These are phyloP conservation scores for Acrocephalus scirpaceus DNA, from an alignment of 2,797 vertebrate genomes.

Conservation along the genomic window DNA sequence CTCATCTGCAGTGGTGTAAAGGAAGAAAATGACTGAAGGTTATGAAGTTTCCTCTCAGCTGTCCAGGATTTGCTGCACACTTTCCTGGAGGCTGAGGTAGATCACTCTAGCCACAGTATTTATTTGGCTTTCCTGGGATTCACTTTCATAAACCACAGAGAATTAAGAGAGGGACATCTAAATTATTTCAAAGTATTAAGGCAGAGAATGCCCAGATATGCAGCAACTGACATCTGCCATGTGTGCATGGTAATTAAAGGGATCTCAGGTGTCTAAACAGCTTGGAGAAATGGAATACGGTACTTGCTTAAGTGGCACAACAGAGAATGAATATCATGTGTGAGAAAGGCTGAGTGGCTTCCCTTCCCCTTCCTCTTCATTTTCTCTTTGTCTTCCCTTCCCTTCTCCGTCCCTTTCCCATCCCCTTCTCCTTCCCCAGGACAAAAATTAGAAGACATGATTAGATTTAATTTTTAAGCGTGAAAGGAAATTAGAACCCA, in stretches of 20 bases:
- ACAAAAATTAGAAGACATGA: background rate
- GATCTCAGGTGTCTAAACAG: background rate
- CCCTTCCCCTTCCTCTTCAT: too few relatives aligned
- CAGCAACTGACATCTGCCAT: background rate
- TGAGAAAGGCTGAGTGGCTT: background rate
- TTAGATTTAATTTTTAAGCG: background rate
- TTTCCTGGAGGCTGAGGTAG: background rate
- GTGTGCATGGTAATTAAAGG: background rate
- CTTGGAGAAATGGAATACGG: background rate
- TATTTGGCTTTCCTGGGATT: background rate
- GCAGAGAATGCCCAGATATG: background rate
- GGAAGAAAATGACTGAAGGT: background rate
- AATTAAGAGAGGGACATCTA: background rate
- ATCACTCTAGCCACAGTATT: background rate
- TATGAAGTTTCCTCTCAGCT: background rate
- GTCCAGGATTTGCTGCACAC: background rate
- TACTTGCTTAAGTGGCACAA: background rate
- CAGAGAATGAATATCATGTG: background rate
- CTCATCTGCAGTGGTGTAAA: background rate
- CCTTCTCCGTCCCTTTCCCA: fast-evolving
- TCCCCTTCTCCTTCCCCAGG: background rate
- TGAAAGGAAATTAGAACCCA: background rate
- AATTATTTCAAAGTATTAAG: background rate
- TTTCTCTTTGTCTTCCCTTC: too few relatives aligned
- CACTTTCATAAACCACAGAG: background rate